Percentiles rank a stretch among this genome's conserved stretches.
Evolutionary conservation across 2,113 vertebrate genomes (phyloP).

Genomic region (Nycticebus coucang): DNA sequence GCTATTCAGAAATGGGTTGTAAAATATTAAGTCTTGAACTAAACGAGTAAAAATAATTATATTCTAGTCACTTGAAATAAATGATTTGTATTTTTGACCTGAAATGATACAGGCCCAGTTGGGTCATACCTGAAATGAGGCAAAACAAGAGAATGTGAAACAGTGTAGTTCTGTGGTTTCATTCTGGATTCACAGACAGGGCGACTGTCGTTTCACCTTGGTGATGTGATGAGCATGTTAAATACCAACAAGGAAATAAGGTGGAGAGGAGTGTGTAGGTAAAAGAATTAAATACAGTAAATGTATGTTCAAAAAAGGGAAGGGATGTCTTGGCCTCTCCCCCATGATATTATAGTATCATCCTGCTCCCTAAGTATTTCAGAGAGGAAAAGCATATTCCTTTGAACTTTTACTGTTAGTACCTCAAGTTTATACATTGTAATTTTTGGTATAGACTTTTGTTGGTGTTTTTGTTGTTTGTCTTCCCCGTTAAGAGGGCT

Average conservation of each 20-base stretch:
- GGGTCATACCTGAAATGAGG: background rate
- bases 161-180: background rate
- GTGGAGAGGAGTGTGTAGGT: background rate
- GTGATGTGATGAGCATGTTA: background rate
- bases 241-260: background rate
- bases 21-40: slow-evolving; percentile 18
- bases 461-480: too few relatives aligned
- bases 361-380: slow-evolving; percentile 2
- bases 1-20: slow-evolving; percentile 24
- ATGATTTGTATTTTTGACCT: background rate
- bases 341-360: background rate
- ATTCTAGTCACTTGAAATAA: background rate
- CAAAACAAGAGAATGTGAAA: background rate
- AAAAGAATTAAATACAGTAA: background rate
- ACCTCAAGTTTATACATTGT: background rate
- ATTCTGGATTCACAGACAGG: background rate
- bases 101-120: background rate
- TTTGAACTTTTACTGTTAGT: background rate
- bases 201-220: background rate
- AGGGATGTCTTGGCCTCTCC: background rate
- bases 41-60: slow-evolving; percentile 39
- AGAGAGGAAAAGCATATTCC: background rate
- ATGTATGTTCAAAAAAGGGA: background rate
- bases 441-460: background rate
- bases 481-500: too few relatives aligned